Base-by-base conservation (phyloP, 2,888 invertebrate species). In the Seira musarum region DNA sequence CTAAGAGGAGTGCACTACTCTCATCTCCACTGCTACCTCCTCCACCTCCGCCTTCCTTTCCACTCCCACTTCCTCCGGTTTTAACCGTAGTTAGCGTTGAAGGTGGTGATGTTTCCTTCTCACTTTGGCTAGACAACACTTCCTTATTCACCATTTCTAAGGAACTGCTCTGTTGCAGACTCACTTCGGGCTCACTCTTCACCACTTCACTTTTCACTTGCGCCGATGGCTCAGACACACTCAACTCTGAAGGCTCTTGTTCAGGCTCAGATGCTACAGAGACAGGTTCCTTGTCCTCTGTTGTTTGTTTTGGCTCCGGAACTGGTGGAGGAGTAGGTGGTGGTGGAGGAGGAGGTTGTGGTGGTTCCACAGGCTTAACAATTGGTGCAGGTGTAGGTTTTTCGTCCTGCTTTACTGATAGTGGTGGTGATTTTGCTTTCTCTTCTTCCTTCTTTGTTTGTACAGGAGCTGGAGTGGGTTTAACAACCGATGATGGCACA, bases 1-100 rank as follows among this genome's bases (percentile, higher is more conserved):
- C 92, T 86, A 91, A 89, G 83, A 90, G 89, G 72, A 90, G 89
- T 88, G 90, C 83, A 46, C 83, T 81, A 40, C 79, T 76, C 57
- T 86, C 87, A 69, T 85, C 85, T 8, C 82, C 80, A 49, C 80
- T 81, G n/a, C 74, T 81, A 70, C 76, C 75, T 21, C 81, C 79
- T 53, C 80, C 73, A 46, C 70, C 74, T 49, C 80, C 75, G 17
- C 72, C 63, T 19, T 66, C 66, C 1, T 53, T 53, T 21, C 65
- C 65, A 40, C 46, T 46, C 2, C 60, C 61, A 60, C 67, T 53
- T 3, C 64, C 30, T 13, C 70, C 69, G 1, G 49, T 57, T 22
- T 77, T 77, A 1, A 69, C 35, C 3, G 77, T 78, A 13, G 68
- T 78, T 21, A 69, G 65, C 2, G 76, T 81, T 10, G 81, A 76